Percentiles rank a stretch among this genome's conserved stretches.
phyloP scores from a whole-genome alignment of 2,797 vertebrate species.

The Tragelaphus oryx region DNA sequence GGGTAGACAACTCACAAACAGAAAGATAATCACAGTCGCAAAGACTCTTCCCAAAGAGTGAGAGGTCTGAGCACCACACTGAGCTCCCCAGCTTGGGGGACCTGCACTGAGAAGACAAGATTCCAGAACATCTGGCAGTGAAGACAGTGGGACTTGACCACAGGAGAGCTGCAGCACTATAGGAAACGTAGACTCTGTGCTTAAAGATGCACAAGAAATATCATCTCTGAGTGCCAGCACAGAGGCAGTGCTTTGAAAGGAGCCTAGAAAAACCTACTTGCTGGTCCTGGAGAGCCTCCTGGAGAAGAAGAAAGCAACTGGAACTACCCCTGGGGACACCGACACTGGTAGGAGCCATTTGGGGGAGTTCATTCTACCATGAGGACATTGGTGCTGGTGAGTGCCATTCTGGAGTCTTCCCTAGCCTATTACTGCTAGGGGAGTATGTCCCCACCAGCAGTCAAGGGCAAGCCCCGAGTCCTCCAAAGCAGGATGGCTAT shows the following conservation, averaged over 20 bases:
- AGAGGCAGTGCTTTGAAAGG: background rate
- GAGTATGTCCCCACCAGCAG: background rate
- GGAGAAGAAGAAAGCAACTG: background rate
- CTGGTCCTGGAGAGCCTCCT: background rate
- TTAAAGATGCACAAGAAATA: background rate
- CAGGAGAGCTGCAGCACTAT: background rate
- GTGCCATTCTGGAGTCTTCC: background rate
- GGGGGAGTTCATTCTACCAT: no score
- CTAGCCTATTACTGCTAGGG: background rate
- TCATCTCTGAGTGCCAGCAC: background rate
- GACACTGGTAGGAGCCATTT: background rate
- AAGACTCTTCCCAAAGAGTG: background rate
- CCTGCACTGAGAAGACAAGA: background rate
- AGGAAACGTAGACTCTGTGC: background rate
- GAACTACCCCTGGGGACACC: background rate
- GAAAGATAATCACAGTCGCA: background rate
- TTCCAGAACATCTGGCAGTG: background rate
- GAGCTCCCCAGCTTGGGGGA: background rate
- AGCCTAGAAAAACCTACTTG: background rate
- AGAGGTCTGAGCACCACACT: background rate
- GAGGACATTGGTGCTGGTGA: background rate
- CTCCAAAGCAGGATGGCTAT: background rate
- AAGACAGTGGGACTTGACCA: background rate
- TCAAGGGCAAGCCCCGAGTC: background rate
- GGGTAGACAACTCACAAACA: background rate